Evolutionary conservation across 2,113 vertebrate species (phyloP).

Genomic region (Colius striatus): DNA sequence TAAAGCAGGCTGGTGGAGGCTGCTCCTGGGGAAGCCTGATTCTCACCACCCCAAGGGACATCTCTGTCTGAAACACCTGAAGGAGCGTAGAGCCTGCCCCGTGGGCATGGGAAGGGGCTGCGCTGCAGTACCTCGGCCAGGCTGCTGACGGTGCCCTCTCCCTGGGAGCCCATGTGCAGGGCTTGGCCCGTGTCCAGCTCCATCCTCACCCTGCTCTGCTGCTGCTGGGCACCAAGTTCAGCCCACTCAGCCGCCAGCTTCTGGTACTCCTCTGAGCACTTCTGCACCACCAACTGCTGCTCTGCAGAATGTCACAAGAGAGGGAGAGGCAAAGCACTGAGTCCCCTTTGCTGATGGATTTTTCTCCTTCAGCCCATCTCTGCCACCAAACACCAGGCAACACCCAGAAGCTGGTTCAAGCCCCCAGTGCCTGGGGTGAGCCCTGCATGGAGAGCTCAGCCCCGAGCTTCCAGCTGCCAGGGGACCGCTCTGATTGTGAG

Average conservation of each 20-base stretch:
- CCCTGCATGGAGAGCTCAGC: too few species aligned
- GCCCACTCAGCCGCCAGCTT: slow-evolving; percentile 82
- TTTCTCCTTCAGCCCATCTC: background rate
- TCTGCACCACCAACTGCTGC: slow-evolving; percentile 85
- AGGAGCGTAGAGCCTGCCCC: too few species aligned
- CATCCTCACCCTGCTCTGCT: slow-evolving; percentile 77
- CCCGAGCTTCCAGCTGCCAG: too few species aligned
- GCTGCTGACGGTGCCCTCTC: slow-evolving; percentile 81
- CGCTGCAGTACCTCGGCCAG: slow-evolving; percentile 78
- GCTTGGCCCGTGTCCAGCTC: slow-evolving; percentile 77
- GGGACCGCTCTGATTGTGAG: too few species aligned
- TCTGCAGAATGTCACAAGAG: slow-evolving; percentile 62
- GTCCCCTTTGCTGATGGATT: background rate
- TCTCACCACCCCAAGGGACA: too few species aligned
- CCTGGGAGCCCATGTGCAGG: slow-evolving; percentile 73
- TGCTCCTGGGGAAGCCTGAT: too few species aligned
- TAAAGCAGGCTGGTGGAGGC: too few species aligned
- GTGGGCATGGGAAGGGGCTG: too few species aligned
- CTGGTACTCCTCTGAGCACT: slow-evolving; percentile 82
- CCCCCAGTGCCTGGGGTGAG: too few species aligned
- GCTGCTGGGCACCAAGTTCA: slow-evolving; percentile 80
- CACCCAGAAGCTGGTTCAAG: too few species aligned
- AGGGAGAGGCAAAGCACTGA: background rate
- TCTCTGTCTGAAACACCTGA: too few species aligned
- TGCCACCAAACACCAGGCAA: background rate